Percentiles rank a stretch among this genome's conserved stretches.
Evolutionary conservation across 2,888 invertebrate species (phyloP).

Genomic region (Acrobasis suavella): DNA sequence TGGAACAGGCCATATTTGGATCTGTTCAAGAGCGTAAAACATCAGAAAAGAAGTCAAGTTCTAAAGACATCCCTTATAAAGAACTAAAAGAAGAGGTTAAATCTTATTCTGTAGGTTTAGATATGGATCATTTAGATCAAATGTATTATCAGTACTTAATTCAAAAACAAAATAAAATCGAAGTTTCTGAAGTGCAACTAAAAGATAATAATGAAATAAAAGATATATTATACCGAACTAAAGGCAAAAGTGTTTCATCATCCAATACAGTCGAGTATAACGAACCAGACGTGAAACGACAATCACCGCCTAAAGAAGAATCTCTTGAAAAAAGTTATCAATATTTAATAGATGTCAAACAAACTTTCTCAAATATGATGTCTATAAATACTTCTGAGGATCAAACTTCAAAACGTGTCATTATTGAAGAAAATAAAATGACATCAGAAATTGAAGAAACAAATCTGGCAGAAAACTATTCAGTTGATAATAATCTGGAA

Average conservation of each 20-base stretch:
- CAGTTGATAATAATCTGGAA: not conserved
- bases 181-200: not conserved
- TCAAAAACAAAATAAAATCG: constrained; percentile 16
- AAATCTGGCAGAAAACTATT: not conserved
- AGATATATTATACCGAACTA: no score
- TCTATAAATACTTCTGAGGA: not conserved
- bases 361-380: constrained; percentile 32
- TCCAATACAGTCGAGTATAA: not conserved
- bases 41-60: constrained; percentile 37
- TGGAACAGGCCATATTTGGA: constrained; percentile 84
- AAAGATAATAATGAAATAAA: not conserved
- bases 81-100: constrained; percentile 64
- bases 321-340: constrained; percentile 37
- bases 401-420: not conserved
- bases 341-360: constrained; percentile 49
- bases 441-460: not conserved
- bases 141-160: constrained; percentile 48
- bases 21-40: constrained; percentile 82
- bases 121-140: constrained; percentile 59
- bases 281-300: not conserved
- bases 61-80: constrained; percentile 53
- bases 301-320: constrained; percentile 32
- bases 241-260: not conserved
- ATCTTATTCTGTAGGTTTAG: constrained; percentile 59
- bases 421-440: not conserved